Conservation (phyloP, 2,113 vertebrate genomes). For the Genyomyrus donnyi region DNA sequence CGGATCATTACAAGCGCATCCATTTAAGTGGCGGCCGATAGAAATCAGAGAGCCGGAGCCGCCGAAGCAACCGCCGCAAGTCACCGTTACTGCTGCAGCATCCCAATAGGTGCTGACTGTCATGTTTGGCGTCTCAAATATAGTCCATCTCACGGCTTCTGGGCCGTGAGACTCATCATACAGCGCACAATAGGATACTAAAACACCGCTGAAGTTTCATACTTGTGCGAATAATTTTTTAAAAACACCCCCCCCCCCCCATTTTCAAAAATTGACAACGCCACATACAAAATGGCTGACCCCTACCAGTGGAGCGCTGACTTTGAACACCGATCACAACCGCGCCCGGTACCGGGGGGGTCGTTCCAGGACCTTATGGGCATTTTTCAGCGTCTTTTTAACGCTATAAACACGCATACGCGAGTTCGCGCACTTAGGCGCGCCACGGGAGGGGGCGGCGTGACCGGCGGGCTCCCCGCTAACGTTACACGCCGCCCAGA, state of each 20-base stretch:
- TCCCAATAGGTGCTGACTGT: not conserved
- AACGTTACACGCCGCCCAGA: not conserved
- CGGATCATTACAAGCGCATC: not conserved
- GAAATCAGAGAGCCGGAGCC: not conserved
- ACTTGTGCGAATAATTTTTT: not conserved
- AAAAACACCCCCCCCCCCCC: not conserved
- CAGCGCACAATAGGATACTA: not conserved
- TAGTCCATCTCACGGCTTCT: not conserved
- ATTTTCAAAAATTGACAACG: constrained; percentile 17
- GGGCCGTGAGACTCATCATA: not conserved
- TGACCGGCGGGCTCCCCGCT: not conserved
- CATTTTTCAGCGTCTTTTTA: constrained; percentile 21
- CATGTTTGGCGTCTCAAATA: not conserved
- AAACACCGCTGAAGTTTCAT: not conserved
- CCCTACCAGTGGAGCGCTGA: constrained; percentile 15
- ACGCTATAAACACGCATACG: constrained; percentile 33
- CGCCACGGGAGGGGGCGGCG: constrained; percentile 55
- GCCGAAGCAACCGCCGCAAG: not conserved
- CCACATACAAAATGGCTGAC: constrained; percentile 48
- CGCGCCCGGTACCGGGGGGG: not conserved
- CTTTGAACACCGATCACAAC: not conserved
- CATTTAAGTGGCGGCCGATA: not conserved
- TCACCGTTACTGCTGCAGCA: not conserved
- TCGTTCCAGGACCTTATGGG: not conserved
- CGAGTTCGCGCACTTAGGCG: constrained; percentile 49